Evolutionary conservation across 2,888 invertebrate species (phyloP).

Genomic region (Phymatocera aterrima): DNA sequence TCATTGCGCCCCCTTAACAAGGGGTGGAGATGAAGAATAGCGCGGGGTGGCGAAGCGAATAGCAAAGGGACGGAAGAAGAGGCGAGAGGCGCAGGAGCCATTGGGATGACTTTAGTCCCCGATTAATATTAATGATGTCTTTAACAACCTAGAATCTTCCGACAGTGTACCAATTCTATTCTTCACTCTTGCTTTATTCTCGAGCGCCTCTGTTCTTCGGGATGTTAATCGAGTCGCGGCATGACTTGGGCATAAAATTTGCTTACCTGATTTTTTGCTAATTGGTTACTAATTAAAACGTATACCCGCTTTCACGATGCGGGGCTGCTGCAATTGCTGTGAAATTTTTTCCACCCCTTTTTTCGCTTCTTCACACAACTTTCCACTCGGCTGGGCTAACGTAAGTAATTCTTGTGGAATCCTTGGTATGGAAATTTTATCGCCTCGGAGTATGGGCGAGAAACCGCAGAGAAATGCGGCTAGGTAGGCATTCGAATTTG

Average conservation of each 20-base stretch:
- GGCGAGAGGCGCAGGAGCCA: neutral
- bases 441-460: too few relatives aligned
- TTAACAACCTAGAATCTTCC: constrained; percentile 14
- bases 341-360: neutral
- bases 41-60: too few relatives aligned
- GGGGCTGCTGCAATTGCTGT: neutral
- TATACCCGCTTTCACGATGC: neutral
- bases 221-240: constrained; percentile 29
- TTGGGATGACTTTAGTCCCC: constrained; percentile 28
- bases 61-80: neutral
- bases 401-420: too few relatives aligned
- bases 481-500: neutral
- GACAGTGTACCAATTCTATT: neutral
- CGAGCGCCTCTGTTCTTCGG: neutral
- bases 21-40: neutral
- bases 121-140: constrained; percentile 42
- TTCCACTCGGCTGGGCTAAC: too few relatives aligned
- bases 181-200: constrained; percentile 21
- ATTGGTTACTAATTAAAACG: constrained; percentile 39
- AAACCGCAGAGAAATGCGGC: neutral
- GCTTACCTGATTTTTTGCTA: constrained; percentile 19
- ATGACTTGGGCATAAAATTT: neutral
- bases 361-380: too few relatives aligned
- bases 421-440: too few relatives aligned
- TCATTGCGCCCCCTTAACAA: neutral